Conservation (phyloP, 2,113 vertebrate genomes). For the Antigone vipio region DNA sequence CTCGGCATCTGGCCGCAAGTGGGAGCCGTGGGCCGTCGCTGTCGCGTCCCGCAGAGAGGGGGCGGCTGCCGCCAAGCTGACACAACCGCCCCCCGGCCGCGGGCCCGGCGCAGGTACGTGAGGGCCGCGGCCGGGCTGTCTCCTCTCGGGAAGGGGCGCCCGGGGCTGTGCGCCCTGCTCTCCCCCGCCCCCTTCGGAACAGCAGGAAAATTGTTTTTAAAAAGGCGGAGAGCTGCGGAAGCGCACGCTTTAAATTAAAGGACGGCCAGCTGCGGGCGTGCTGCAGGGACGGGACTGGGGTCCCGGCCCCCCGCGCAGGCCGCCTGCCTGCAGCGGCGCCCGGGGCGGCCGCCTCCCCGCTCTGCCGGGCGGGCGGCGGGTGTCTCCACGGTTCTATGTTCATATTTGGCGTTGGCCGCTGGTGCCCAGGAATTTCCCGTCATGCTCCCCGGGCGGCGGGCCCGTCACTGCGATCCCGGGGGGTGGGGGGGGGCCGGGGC, state of each 20-base stretch:
- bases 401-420: constrained; percentile 80
- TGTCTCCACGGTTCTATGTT: constrained; percentile 63
- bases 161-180: not conserved
- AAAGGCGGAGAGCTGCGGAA: not conserved
- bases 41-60: not conserved
- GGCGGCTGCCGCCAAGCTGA: not conserved
- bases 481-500: not conserved
- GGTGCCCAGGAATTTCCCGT: constrained; percentile 83
- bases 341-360: not conserved
- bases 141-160: rapidly evolving
- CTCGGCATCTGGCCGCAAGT: not conserved
- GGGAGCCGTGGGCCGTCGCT: not conserved
- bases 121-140: not conserved
- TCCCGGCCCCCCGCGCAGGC: not conserved
- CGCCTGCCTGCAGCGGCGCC: not conserved
- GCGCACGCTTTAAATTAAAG: not conserved
- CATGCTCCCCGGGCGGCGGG: constrained; percentile 72
- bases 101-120: not conserved
- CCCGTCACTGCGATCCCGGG: constrained; percentile 56
- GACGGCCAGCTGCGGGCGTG: too few species aligned
- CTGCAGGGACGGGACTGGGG: not conserved
- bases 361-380: not conserved
- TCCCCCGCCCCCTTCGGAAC: too few species aligned
- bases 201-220: not conserved
- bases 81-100: not conserved